A percentile compares a stretch with the other conserved stretches of the same genome.
Conservation (phyloP, 2,888 invertebrate species). For the Nezara viridula region DNA sequence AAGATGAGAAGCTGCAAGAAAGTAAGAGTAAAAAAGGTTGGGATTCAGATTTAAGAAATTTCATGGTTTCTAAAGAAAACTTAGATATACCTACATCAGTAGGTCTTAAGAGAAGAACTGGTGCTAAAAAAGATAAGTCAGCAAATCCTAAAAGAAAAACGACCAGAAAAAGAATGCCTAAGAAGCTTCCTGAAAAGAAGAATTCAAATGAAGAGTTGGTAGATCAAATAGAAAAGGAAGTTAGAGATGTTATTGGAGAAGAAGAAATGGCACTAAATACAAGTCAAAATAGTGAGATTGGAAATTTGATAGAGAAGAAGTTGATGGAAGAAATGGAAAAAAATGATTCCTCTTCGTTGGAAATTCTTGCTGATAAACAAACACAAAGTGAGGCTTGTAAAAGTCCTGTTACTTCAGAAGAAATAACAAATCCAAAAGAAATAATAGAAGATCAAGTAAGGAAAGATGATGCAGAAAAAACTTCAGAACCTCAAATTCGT, state of each 20-base stretch:
- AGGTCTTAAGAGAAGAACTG: constrained; percentile 59
- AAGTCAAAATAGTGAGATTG: constrained; percentile 41
- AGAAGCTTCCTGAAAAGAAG: neutral
- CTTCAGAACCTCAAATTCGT: neutral
- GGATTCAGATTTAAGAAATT: constrained; percentile 63
- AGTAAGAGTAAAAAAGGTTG: constrained; percentile 57
- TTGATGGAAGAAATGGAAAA: constrained; percentile 1
- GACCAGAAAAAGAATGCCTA: neutral
- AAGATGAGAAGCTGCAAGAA: neutral
- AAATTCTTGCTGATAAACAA: neutral
- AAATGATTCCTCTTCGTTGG: neutral
- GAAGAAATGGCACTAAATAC: constrained; percentile 54
- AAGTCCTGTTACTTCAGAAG: neutral
- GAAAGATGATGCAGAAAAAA: neutral
- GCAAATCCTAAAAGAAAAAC: neutral
- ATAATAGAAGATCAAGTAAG: neutral
- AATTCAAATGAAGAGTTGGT: constrained; percentile 61
- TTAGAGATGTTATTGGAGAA: constrained; percentile 62
- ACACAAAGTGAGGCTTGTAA: neutral
- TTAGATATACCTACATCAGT: constrained; percentile 62
- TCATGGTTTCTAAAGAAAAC: constrained; percentile 14
- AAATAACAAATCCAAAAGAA: neutral
- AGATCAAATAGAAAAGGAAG: constrained; percentile 61
- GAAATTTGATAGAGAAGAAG: constrained; percentile 37
- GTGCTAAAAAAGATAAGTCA: constrained; percentile 50